Percentiles rank a stretch among this genome's conserved stretches.
phyloP scores from a whole-genome alignment of 37 sponge, comb jelly and placozoan genomes.

The Petrosia ficiformis region DNA sequence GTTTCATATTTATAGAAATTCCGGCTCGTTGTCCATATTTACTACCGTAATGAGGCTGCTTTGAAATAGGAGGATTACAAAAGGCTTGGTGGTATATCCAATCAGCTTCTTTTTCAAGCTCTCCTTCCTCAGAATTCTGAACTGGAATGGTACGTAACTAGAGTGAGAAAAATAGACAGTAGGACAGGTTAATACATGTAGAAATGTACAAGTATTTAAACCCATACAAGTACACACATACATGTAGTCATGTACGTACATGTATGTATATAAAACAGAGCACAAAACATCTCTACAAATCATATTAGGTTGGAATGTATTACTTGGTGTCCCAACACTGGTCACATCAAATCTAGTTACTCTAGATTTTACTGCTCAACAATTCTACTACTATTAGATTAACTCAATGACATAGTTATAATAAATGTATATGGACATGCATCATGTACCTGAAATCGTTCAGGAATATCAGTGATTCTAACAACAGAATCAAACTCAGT shows the following conservation, averaged over 20 bases:
- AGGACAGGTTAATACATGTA: neutral
- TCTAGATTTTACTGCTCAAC: no score
- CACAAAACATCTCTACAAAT: no score
- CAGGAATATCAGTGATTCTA: slow-evolving; percentile 87
- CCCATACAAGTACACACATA: neutral
- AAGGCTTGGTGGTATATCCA: slow-evolving; percentile 91
- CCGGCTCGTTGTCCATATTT: neutral
- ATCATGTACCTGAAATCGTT: slow-evolving; percentile 41
- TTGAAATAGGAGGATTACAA: slow-evolving; percentile 67
- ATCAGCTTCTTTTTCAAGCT: slow-evolving; percentile 88
- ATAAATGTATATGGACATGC: neutral
- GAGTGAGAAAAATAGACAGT: neutral
- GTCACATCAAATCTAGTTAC: no score
- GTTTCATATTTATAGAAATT: slow-evolving; percentile 9
- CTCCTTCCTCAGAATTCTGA: slow-evolving; percentile 53
- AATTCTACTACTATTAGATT: no score
- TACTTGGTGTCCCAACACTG: no score
- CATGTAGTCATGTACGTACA: neutral
- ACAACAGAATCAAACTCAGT: slow-evolving; percentile 82
- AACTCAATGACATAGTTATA: neutral
- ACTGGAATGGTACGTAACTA: slow-evolving; percentile 70
- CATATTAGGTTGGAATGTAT: no score
- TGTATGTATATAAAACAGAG: no score
- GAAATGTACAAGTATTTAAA: neutral
- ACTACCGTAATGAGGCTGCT: slow-evolving; percentile 49